phyloP scores from a whole-genome alignment of 2,113 vertebrate genomes.

The Saccopteryx leptura region DNA sequence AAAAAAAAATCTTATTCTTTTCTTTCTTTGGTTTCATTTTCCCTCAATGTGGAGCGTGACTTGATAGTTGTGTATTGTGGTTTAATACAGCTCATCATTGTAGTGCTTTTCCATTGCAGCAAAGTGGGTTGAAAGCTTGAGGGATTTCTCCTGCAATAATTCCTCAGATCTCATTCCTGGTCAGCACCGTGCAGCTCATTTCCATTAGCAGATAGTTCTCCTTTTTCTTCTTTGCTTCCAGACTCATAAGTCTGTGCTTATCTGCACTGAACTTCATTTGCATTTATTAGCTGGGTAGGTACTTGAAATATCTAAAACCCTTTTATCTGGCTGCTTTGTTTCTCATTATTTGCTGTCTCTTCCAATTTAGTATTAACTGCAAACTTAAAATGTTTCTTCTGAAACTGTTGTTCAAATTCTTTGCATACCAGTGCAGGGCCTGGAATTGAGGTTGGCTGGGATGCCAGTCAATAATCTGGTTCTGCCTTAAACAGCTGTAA shows the following conservation, averaged over 20 bases:
- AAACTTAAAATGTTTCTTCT: conserved; percentile 86
- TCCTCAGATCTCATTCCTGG: conserved; percentile 89
- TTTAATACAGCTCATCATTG: conserved; percentile 83
- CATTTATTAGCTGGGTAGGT: conserved; percentile 90
- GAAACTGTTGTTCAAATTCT: conserved; percentile 82
- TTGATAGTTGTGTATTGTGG: conserved; percentile 65
- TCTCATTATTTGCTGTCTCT: conserved; percentile 88
- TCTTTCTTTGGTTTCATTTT: conserved; percentile 79
- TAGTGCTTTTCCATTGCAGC: conserved; percentile 86
- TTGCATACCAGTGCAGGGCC: conserved; percentile 65
- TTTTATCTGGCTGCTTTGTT: conserved; percentile 88
- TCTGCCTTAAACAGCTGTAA: conserved; percentile 56
- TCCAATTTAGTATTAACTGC: conserved; percentile 86
- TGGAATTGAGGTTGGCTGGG: background rate
- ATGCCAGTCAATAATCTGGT: background rate
- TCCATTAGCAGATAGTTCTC: conserved; percentile 88
- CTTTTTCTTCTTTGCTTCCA: conserved; percentile 88
- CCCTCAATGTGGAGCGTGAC: conserved; percentile 58
- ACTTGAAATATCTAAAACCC: conserved; percentile 89
- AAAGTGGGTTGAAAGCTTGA: conserved; percentile 86
- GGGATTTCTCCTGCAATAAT: conserved; percentile 88
- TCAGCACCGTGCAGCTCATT: conserved; percentile 87
- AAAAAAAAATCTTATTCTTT: conserved; percentile 59
- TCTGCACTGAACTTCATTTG: conserved; percentile 89
- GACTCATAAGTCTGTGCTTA: conserved; percentile 90